Evolutionary conservation across 2,888 invertebrate species (phyloP), one percentile per base, ranked within the genome.

Genomic region (Limnephilus auricula): DNA sequence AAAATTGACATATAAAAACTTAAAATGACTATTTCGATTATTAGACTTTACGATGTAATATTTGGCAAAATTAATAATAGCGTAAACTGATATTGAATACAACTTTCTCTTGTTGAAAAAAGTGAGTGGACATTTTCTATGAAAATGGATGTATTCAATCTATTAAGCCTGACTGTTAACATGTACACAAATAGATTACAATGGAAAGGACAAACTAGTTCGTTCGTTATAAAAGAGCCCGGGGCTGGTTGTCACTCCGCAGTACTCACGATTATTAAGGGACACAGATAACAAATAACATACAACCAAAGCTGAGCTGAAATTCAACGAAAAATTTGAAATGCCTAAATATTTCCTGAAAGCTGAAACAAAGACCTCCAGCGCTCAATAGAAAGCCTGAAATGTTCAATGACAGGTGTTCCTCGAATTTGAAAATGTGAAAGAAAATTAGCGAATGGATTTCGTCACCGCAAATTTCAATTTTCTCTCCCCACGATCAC

Each of bases 351-450:
- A 65, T 65, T n/a, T 65, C 2, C 65, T 25, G 65, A 25, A 65
- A 65, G 25, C 25, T 65, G 65, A 65, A 65, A 65, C 65, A 65
- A 65, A 65, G 65, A 65, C 65, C 65, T 15, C 65, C 9, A 25
- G 65, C 65, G 65, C 65, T 65, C 65, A 65, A 65, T 65, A 25
- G 25, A 65, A 65, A n/a, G 25, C 50, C 18, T 83, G 37, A 83
- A 83, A 83, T 85, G 40, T 45, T 45, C 50, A 45, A 30, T 85
- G 85, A 85, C 85, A 85, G 85, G 40, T 85, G 85, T 83, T 83
- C 34, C 9, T 83, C 18, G 2, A 34, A 34, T 83, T 83, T 83
- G 83, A 85, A 45, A 40, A 85, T 40, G 50, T 85, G 85, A 83
- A 83, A 30, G 45, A 31, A 85, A 85, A 85, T 85, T 85, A 85